A percentile compares a stretch with the other conserved stretches of the same genome.
Evolutionary conservation across 2,797 vertebrate species (phyloP).

Genomic region (Astyanax mexicanus): DNA sequence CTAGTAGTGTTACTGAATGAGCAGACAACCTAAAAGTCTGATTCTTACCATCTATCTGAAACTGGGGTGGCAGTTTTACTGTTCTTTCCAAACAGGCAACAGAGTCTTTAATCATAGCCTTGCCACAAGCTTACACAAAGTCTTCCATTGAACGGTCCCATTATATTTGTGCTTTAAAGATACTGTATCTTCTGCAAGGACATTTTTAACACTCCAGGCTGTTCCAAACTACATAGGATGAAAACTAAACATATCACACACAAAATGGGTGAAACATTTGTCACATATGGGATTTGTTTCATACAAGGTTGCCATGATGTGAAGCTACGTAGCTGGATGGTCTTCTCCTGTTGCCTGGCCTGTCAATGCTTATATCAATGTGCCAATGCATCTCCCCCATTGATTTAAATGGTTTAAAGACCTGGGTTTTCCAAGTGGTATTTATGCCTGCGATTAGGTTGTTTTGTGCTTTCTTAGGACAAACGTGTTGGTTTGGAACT

Average conservation of each 20-base stretch:
- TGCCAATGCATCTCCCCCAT: slow-evolving; percentile 13
- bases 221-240: not conserved
- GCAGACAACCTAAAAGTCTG: not conserved
- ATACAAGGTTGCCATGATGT: not conserved
- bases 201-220: not conserved
- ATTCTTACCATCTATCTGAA: too few relatives aligned
- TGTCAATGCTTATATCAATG: slow-evolving; percentile 9
- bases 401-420: slow-evolving; percentile 3
- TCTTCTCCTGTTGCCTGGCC: not conserved
- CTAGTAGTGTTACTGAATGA: slow-evolving; percentile 11
- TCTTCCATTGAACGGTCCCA: not conserved
- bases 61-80: too few relatives aligned
- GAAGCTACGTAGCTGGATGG: slow-evolving; percentile 4
- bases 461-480: slow-evolving; percentile 26
- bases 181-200: not conserved
- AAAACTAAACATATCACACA: not conserved
- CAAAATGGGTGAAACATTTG: not conserved
- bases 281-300: not conserved
- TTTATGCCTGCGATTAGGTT: slow-evolving; percentile 37
- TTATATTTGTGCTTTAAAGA: not conserved
- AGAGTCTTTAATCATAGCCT: not conserved
- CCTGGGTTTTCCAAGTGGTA: slow-evolving; percentile 11
- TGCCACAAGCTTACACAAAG: not conserved
- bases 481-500: slow-evolving; percentile 10
- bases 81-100: not conserved